phyloP scores from a whole-genome alignment of 2,888 invertebrate genomes.

The Aplocera efformata region DNA sequence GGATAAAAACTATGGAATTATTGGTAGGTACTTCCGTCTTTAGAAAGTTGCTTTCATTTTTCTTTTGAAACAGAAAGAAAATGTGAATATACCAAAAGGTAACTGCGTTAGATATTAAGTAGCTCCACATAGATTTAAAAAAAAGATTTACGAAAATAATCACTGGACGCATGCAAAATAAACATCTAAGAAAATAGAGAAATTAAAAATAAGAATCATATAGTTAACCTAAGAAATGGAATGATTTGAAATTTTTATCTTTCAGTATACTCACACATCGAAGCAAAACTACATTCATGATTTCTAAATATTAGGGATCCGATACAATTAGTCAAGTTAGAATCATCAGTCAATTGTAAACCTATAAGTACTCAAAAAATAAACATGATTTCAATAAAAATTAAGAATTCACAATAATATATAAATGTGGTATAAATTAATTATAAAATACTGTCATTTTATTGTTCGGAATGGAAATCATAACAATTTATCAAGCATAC shows the following conservation, averaged over 20 bases:
- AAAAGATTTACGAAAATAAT: conserved; percentile 43
- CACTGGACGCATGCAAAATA: conserved; percentile 65
- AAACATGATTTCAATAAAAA: conserved; percentile 63
- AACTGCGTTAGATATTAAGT: conserved; percentile 48
- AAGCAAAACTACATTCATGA: conserved; percentile 59
- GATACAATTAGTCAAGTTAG: conserved; percentile 61
- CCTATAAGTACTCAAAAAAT: conserved; percentile 59
- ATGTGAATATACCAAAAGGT: conserved; percentile 76
- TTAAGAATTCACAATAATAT: conserved; percentile 59
- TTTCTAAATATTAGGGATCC: conserved; percentile 53
- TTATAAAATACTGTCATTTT: conserved; percentile 74
- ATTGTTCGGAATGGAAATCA: conserved; percentile 57
- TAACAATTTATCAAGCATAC: conserved; percentile 41
- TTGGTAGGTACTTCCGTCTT: conserved; percentile 49
- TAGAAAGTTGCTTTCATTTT: conserved; percentile 72
- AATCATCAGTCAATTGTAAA: conserved; percentile 73
- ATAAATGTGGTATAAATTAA: conserved; percentile 65
- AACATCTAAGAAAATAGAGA: conserved; percentile 58
- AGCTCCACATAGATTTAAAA: conserved; percentile 45
- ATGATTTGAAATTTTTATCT: conserved; percentile 71
- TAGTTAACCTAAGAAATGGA: conserved; percentile 67
- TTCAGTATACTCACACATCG: conserved; percentile 73
- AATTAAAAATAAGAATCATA: conserved; percentile 56
- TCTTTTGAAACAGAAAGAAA: conserved; percentile 65
- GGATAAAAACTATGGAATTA: conserved; percentile 71